These are phyloP conservation scores for Antennarius maculatus DNA, from an alignment of 2,797 vertebrate species.

Conservation along the genomic window DNA sequence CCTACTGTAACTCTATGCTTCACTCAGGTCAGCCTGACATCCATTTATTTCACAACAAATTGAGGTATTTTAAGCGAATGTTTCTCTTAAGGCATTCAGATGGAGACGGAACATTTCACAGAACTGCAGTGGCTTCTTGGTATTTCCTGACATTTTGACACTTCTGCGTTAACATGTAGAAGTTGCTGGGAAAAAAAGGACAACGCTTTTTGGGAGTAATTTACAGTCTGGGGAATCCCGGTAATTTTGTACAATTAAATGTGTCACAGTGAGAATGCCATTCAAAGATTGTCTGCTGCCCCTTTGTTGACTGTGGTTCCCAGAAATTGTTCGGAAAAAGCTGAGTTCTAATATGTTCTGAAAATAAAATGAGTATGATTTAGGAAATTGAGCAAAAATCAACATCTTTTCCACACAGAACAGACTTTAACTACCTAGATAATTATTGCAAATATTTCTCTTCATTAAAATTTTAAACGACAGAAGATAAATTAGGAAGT, in stretches of 20 bases:
- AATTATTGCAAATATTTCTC: no score
- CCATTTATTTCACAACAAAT: conserved; percentile 47
- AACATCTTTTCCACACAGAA: not conserved
- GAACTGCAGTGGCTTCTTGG: conserved; percentile 26
- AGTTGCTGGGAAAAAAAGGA: conserved; percentile 30
- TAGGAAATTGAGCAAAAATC: conserved; percentile 16
- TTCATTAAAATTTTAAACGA: no score
- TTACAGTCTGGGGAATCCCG: conserved; percentile 61
- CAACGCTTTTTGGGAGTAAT: conserved; percentile 52
- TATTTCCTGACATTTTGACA: conserved; percentile 46
- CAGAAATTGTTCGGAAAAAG: conserved; percentile 17
- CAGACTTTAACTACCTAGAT: no score
- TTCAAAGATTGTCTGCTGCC: conserved; percentile 42
- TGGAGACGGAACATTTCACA: conserved; percentile 39
- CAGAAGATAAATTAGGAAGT: no score
- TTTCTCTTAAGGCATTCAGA: conserved; percentile 38
- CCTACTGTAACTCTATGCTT: conserved; percentile 31
- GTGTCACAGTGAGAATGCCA: conserved; percentile 53
- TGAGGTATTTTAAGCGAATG: conserved; percentile 17
- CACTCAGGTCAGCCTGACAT: conserved; percentile 23
- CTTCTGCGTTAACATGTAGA: conserved; percentile 25
- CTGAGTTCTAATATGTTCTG: conserved; percentile 11
- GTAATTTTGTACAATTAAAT: conserved; percentile 64
- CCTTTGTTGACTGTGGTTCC: conserved; percentile 26
- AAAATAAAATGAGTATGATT: conserved; percentile 24